phyloP scores from a whole-genome alignment of 2,113 vertebrate genomes.

The Ictalurus furcatus region DNA sequence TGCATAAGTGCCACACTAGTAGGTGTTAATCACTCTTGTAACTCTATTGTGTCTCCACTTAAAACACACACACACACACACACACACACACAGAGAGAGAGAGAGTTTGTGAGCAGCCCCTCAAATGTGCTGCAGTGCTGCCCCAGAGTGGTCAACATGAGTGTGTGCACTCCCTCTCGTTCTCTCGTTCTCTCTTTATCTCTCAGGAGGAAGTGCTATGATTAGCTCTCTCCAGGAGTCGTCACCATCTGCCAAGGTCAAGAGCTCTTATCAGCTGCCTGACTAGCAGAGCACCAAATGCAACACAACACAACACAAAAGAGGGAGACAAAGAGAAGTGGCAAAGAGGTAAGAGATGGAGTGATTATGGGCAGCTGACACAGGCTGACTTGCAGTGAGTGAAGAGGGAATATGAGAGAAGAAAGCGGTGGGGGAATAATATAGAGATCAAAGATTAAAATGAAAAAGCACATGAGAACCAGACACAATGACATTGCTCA shows the following conservation, averaged over 20 bases:
- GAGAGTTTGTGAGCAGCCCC: background rate
- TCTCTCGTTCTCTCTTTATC: constrained; percentile 11
- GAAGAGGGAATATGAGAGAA: background rate
- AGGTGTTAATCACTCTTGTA: background rate
- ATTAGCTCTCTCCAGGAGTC: constrained; percentile 62
- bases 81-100: background rate
- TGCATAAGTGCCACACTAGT: background rate
- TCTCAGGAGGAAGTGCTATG: constrained; percentile 60
- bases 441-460: background rate
- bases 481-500: background rate
- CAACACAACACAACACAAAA: background rate
- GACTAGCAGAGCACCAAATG: constrained; percentile 18
- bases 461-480: background rate
- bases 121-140: constrained; percentile 45
- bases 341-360: background rate
- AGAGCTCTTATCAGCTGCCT: constrained; percentile 61
- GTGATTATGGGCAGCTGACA: constrained; percentile 11
- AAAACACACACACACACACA: background rate
- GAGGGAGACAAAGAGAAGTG: background rate
- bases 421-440: background rate
- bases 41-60: background rate
- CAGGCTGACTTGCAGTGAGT: background rate
- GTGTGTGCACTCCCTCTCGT: constrained; percentile 21
- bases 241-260: constrained; percentile 63
- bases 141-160: constrained; percentile 44